Evolutionary conservation across 2,797 vertebrate genomes (phyloP), one percentile per base, ranked within the genome.

Genomic region (Sebastes taczanowskii): DNA sequence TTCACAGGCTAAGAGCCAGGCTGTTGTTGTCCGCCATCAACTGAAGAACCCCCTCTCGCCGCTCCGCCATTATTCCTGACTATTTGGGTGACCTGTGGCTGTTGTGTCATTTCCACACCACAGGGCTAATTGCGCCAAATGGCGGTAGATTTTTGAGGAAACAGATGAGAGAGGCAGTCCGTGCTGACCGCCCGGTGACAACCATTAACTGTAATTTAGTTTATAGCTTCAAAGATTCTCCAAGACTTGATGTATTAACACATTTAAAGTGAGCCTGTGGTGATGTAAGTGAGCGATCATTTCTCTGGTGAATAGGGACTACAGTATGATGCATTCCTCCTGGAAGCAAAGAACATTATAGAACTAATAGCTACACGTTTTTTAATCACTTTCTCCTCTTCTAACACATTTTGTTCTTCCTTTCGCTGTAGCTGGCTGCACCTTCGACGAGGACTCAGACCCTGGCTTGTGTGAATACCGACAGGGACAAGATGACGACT

Each of bases 401-500:
- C 0, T 60, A 34, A 74, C 11, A 65, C 11, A 2, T 23, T n/a
- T 11, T 30, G 0, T 27, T 73, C 32, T 72, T 29, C 30, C 20
- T 20, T 62, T 71, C 22, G 52, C 74, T 83, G 67, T 68, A 98
- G 98, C 97, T 0, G 98, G 97, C 88, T 99, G 98, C 75, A 98
- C 97, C 63, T 99, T 99, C 0, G 97, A 99, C 49, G 97, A 97
- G 88, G 96, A 96, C 71, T 93, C 95, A 0, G 97, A 98, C 80
- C 94, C 93, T 0, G 95, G 93, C 84, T 94, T 97, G 78, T 98
- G 98, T 0, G 97, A 98, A 71, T 99, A 97, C 95, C 95, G 95
- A 70, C 98, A 98, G 88, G 96, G 97, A 0, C 96, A 97, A 74
- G 96, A 98, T 0, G 97, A 98, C 34, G 98, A 99, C 95, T 99